Evolutionary conservation across 1,140 invertebrate species (phyloP), one percentile per base, ranked within the genome.

Genomic region (Drosophila setifemur): DNA sequence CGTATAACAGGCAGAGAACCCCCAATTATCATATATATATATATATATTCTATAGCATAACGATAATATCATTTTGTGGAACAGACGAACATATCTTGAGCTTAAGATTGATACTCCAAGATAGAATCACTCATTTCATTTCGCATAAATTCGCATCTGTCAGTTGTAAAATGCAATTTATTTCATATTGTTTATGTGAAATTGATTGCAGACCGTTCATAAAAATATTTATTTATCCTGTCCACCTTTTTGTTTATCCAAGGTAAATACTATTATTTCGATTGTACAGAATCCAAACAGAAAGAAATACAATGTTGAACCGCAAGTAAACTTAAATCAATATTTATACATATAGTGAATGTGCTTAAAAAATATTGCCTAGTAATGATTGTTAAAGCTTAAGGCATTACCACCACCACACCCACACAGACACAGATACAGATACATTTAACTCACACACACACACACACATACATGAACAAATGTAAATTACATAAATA

Each of bases 311-410:
- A 50, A 8, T 79, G 49, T 73, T 79, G 21, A 50, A 29, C 43
- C 45, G 37, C 29, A 29, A 72, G 33, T 54, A 55, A 33, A 61
- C 31, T 52, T 40, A 35, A 40, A 64, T 29, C 45, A 31, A 63
- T 68, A 37, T 37, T 37, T 37, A 60, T 40, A 26, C n/a, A n/a
- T 40, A 68, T 48, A 68, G 43, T 73, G 44, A 78, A 82, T 81
- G 76, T 81, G 77, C 77, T 81, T 81, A 44, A 45, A n/a, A 82
- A 63, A 42, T 76, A 73, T 66, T 73, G 63, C 81, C 73, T 72
- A 76, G 60, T 67, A 53, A 83, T 74, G 61, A 85, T 83, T 83
- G 78, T 85, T 83, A 83, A 85, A 67, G 78, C 78, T 79, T 83
- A 77, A 73, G 73, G 57, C 69, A 63, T 26, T 37, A 37, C 33